These are phyloP conservation scores for Drosophila atripex DNA, from an alignment of 2,888 invertebrate genomes.

Conservation along the genomic window DNA sequence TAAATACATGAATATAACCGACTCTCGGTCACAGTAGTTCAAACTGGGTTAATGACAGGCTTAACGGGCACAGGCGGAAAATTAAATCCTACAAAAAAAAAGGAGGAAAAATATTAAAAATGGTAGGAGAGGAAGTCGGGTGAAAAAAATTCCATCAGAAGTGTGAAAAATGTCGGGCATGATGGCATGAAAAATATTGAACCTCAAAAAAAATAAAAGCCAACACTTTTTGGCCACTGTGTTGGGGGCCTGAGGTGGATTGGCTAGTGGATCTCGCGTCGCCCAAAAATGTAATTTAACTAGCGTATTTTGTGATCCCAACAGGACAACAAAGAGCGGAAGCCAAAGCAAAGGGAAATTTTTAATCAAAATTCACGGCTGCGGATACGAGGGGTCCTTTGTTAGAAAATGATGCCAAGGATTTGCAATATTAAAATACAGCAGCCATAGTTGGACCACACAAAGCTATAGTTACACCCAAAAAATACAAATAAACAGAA, in stretches of 20 bases:
- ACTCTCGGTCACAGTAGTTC: constrained; percentile 52
- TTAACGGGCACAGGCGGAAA: constrained; percentile 71
- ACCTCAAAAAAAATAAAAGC: constrained; percentile 21
- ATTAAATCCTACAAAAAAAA: constrained; percentile 54
- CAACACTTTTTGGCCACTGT: not conserved
- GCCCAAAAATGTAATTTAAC: constrained; percentile 61
- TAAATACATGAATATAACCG: constrained; percentile 12
- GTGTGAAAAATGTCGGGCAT: constrained; percentile 46
- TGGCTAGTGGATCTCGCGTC: constrained; percentile 25
- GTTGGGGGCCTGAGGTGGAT: constrained; percentile 22
- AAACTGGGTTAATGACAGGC: constrained; percentile 79
- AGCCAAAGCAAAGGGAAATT: constrained; percentile 59
- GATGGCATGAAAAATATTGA: constrained; percentile 62
- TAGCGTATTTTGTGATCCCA: constrained; percentile 44
- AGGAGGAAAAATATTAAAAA: constrained; percentile 7
- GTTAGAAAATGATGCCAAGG: constrained; percentile 36
- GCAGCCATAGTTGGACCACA: constrained; percentile 21
- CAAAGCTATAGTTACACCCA: constrained; percentile 11
- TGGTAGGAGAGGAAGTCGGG: not conserved
- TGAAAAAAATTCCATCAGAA: constrained; percentile 23
- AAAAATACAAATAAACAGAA: constrained; percentile 2
- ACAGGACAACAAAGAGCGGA: constrained; percentile 25
- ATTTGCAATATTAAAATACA: constrained; percentile 36
- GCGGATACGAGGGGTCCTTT: constrained; percentile 16
- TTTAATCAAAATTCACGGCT: constrained; percentile 65